Percentiles rank a stretch among this genome's conserved stretches.
phyloP scores from a whole-genome alignment of 2,113 vertebrate genomes.

The Empidonax alnorum region DNA sequence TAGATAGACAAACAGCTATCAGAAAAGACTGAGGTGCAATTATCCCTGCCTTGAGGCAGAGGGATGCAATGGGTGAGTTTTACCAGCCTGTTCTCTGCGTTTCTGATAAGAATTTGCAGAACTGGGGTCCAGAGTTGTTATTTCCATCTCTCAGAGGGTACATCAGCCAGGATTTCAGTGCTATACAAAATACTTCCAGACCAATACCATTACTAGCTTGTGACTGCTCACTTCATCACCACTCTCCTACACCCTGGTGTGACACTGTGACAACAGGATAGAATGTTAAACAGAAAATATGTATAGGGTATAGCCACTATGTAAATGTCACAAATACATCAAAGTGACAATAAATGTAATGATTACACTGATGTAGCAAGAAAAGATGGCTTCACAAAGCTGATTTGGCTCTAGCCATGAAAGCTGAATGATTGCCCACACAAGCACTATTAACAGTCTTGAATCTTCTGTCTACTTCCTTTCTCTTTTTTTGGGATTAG shows the following conservation, averaged over 20 bases:
- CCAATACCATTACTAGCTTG: neutral
- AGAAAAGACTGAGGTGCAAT: neutral
- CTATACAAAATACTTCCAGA: neutral
- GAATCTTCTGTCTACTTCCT: neutral
- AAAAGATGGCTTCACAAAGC: neutral
- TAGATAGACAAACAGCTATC: neutral
- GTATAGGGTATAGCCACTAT: neutral
- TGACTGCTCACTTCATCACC: neutral
- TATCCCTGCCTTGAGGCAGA: neutral
- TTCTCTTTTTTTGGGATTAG: neutral
- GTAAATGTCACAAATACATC: neutral
- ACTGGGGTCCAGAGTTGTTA: neutral
- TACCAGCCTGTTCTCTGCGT: neutral
- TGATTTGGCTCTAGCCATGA: neutral
- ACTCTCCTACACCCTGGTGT: neutral
- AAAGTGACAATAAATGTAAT: neutral
- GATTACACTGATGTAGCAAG: neutral
- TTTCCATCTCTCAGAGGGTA: neutral
- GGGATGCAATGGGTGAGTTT: neutral
- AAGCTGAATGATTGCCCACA: neutral
- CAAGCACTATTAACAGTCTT: neutral
- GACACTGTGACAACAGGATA: neutral
- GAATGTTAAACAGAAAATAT: neutral
- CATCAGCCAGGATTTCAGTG: neutral
- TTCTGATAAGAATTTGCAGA: neutral